Evolutionary conservation across 2,113 vertebrate genomes (phyloP), one percentile per base, ranked within the genome.

Genomic region (Planiliza haematocheilus): DNA sequence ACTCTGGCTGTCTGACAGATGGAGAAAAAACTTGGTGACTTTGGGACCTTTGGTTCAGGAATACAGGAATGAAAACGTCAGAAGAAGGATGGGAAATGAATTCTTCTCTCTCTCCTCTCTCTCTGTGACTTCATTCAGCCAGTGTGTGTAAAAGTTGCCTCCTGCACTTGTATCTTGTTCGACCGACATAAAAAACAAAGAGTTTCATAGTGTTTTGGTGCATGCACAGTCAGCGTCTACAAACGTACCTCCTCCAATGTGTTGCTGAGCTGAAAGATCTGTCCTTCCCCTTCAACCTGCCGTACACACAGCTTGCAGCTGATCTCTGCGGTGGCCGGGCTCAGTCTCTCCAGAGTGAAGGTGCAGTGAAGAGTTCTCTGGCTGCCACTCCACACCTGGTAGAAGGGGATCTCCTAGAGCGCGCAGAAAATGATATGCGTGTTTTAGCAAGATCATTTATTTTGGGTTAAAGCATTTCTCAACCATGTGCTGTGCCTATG

Each of bases 191-290:
- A n/a, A n/a, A n/a, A n/a, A n/a, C n/a, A n/a, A n/a, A 2, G 62
- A 10, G 37, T 21, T 41, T 58, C 30, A 17, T 34, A 30, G 16
- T 0, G 17, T 20, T 41, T 60, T 38, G 6, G 10, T 58, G 51
- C 9, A 8, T 21, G 68, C 14, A 16, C 41, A 36, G 50, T 10
- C 30, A 7, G 51, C 45, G 34, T 50, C 41, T 18, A 50, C 13
- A 17, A 8, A 18, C 67, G 34, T 41, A 86, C 92, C 88, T 92
- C 91, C 77, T 91, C 89, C 83, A 98, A 65, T 0, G 95, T 94
- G 83, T 94, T 97, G 91, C 94, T 96, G 49, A 99, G 94, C 87
- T 98, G 97, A 86, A 98, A 97, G 86, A 98, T 98, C 91, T 98
- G 96, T 4, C 97, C 97, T 78, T 98, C 97, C 45, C 97, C 97